Evolutionary conservation across 2,113 vertebrate species (phyloP), one percentile per base, ranked within the genome.

Genomic region (Archilochus colubris): DNA sequence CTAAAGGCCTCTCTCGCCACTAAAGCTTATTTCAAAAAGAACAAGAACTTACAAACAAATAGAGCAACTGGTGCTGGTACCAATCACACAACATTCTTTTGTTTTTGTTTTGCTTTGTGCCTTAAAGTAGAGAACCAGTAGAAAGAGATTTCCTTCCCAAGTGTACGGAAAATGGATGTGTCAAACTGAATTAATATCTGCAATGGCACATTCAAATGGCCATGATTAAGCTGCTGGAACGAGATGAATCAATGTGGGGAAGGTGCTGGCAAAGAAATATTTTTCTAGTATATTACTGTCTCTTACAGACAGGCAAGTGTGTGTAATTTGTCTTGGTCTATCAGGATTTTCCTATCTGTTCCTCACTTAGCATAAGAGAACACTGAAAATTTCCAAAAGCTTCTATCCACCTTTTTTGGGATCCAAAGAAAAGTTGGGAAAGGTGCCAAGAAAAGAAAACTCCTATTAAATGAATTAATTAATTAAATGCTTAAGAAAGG

Each of bases 211-310:
- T 91, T 97, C 69, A 94, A 96, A 92, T 84, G 93, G 66, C 89
- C 74, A 75, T 59, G 79, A 96, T 97, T 97, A 94, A 97, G 90
- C 94, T 93, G 69, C 88, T 96, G 94, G 94, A 93, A 95, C 5
- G 4, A 96, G 94, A 97, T 96, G 80, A 97, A 90, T 95, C 94
- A 93, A 57, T 80, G 73, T 2, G 2, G 57, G 68, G 95, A 95
- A 97, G 94, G 93, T 96, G 88, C 77, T 95, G 92, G 93, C 94
- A 95, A 90, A 86, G 80, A 92, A 91, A 67, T 84, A 57, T 88
- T 91, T 90, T 97, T 94, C 86, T 85, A 94, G 62, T 68, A 54
- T 51, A 88, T 95, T 86, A 93, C 91, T 94, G 92, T 92, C 90
- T 95, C 80, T 92, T 84, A 79, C 40, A 93, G 85, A 88, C 85